A percentile compares a stretch with the other conserved stretches of the same genome.
Evolutionary conservation across 2,797 vertebrate genomes (phyloP).

Genomic region (Lophura swinhoii): DNA sequence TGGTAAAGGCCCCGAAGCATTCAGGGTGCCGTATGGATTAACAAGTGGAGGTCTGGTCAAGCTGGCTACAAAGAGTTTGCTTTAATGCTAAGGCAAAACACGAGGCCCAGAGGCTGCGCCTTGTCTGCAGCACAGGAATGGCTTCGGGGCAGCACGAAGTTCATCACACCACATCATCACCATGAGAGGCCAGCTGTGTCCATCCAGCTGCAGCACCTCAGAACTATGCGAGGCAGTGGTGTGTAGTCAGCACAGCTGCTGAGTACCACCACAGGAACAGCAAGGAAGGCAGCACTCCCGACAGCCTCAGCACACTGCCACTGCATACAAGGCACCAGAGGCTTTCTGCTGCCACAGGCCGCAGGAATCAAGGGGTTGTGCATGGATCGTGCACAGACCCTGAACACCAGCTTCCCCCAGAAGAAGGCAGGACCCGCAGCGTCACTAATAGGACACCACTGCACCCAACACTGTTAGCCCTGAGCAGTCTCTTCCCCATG

Average conservation of each 20-base stretch:
- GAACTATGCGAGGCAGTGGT: neutral
- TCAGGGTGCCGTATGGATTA: accelerated
- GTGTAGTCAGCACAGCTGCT: neutral
- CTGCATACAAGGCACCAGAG: neutral
- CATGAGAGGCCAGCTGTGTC: neutral
- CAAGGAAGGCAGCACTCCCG: neutral
- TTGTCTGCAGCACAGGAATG: accelerated
- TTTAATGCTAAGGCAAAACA: neutral
- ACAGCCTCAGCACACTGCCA: neutral
- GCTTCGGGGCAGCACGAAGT: neutral
- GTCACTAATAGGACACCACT: neutral
- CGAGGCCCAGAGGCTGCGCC: neutral
- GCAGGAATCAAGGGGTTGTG: neutral
- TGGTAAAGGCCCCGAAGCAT: neutral
- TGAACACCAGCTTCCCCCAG: neutral
- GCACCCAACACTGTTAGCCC: neutral
- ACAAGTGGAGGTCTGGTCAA: neutral
- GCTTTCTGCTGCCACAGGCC: neutral
- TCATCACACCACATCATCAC: neutral
- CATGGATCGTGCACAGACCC: neutral
- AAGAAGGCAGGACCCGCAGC: neutral
- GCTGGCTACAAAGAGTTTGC: neutral
- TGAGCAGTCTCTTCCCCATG: neutral
- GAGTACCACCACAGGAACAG: neutral
- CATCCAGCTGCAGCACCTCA: neutral